Conservation (phyloP, 1,140 invertebrate genomes). For the Piezodorus guildinii region DNA sequence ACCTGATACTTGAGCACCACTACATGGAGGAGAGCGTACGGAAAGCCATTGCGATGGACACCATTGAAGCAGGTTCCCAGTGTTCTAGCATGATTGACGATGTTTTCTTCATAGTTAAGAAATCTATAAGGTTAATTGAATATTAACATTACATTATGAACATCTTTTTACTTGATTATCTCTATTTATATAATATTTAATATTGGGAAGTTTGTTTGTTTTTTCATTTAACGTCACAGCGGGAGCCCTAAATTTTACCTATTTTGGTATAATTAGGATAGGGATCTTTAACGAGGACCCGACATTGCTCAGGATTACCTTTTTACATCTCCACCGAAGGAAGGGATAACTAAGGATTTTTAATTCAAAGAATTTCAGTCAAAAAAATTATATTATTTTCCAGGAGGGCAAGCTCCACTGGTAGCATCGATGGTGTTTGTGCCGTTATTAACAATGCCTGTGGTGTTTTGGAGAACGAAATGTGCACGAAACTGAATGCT, state of each 20-base stretch:
- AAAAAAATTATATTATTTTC: conserved; percentile 16
- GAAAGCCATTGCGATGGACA: conserved; percentile 86
- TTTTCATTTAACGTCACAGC: too few species aligned
- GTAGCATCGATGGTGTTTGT: conserved; percentile 89
- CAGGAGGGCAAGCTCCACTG: conserved; percentile 74
- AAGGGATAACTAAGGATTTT: too few species aligned
- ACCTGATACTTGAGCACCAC: conserved; percentile 87
- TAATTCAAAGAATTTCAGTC: too few species aligned
- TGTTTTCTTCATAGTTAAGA: conserved; percentile 94
- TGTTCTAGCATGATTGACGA: conserved; percentile 94
- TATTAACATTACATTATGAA: neutral
- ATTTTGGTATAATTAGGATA: too few species aligned
- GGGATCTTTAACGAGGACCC: too few species aligned
- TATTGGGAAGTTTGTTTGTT: neutral
- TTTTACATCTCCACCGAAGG: too few species aligned
- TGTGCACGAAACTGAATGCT: conserved; percentile 60
- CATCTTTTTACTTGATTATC: neutral
- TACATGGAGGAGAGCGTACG: conserved; percentile 92
- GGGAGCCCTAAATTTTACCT: too few species aligned
- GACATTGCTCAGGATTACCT: too few species aligned
- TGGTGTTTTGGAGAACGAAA: conserved; percentile 76
- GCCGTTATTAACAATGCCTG: conserved; percentile 92
- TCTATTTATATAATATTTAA: conserved; percentile 18
- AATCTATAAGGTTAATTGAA: conserved; percentile 68
- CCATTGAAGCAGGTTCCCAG: conserved; percentile 46